Conservation (phyloP, 2,797 vertebrate genomes). For the Phaenicophaeus curvirostris region DNA sequence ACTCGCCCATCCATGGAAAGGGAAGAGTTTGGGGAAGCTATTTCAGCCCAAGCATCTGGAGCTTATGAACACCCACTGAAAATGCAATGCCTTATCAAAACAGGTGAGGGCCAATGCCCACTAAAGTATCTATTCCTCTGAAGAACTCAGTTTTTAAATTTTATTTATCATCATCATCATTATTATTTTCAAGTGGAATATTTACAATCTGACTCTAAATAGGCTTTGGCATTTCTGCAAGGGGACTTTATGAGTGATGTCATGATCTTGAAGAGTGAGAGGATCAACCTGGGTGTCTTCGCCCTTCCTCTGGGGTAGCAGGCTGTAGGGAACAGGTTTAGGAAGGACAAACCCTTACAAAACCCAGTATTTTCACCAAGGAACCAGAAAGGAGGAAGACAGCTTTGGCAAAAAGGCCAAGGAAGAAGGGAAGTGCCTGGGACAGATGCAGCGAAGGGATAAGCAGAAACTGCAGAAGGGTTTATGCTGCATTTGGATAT, state of each 20-base stretch:
- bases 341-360: not conserved
- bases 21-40: not conserved
- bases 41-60: not conserved
- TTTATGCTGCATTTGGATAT: slow-evolving; percentile 10
- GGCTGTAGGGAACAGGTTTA: not conserved
- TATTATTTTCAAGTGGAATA: not conserved
- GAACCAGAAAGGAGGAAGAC: not conserved
- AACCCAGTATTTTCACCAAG: not conserved
- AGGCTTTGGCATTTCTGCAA: slow-evolving; percentile 4
- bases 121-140: not conserved
- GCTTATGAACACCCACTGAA: not conserved
- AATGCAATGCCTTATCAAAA: not conserved
- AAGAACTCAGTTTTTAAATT: not conserved
- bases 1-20: not conserved
- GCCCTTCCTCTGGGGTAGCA: not conserved
- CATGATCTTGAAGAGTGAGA: rapidly evolving
- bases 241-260: not conserved
- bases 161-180: not conserved
- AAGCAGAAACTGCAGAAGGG: not conserved
- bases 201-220: not conserved
- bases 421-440: not conserved
- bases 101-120: not conserved
- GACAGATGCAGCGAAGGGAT: not conserved
- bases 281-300: not conserved
- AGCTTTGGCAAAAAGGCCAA: rapidly evolving